A percentile compares a stretch with the other conserved stretches of the same genome.
These are phyloP conservation scores for Psittacula derbiana DNA, from an alignment of 2,797 vertebrate species.

Conservation along the genomic window DNA sequence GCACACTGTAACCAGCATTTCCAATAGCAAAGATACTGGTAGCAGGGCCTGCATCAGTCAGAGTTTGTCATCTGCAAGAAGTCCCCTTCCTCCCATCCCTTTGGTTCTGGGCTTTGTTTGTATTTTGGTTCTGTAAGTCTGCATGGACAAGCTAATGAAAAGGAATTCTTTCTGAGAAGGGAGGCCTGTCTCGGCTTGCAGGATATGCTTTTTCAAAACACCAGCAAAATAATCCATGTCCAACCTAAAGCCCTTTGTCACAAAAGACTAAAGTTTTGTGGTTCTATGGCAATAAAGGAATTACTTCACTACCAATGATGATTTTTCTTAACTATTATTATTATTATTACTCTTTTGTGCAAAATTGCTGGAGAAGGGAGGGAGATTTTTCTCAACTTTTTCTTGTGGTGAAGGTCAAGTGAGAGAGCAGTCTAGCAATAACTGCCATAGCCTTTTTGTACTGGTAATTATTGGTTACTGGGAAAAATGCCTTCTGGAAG, in stretches of 20 bases:
- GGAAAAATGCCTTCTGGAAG: background rate
- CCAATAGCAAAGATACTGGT: background rate
- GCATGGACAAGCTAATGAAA: background rate
- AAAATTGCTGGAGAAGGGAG: background rate
- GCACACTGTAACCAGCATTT: rapidly evolving
- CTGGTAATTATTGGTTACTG: background rate
- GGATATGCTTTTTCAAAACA: background rate
- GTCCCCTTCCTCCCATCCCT: background rate
- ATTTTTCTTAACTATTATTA: background rate
- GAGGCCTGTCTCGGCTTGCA: background rate
- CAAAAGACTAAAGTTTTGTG: background rate
- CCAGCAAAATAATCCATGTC: background rate
- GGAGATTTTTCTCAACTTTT: background rate
- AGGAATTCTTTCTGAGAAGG: background rate
- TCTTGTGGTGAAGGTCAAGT: background rate
- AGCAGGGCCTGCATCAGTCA: background rate
- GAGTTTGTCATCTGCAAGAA: background rate
- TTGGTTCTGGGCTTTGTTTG: background rate
- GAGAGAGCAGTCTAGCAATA: background rate
- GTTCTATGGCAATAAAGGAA: background rate
- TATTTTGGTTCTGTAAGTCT: background rate
- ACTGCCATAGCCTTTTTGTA: background rate
- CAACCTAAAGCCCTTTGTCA: background rate
- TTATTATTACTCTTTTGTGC: background rate
- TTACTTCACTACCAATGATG: background rate